phyloP scores from a whole-genome alignment of 2,113 vertebrate genomes.

The Cricetomys ansorgei region DNA sequence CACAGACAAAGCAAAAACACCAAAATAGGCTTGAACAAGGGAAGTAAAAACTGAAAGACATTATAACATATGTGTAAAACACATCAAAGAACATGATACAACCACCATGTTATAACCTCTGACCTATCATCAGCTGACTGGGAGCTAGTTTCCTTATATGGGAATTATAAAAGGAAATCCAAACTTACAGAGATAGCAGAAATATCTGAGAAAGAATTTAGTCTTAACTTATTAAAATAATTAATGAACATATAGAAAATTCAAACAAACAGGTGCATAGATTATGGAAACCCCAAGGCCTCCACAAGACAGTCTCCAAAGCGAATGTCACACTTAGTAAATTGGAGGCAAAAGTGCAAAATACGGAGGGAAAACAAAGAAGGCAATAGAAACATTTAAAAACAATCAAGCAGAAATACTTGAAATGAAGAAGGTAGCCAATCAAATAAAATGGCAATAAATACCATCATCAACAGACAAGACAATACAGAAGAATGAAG shows the following conservation, averaged over 20 bases:
- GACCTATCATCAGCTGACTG: not conserved
- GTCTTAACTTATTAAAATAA: not conserved
- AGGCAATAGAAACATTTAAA: not conserved
- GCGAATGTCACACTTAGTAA: not conserved
- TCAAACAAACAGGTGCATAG: not conserved
- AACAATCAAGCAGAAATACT: not conserved
- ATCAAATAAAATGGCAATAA: not conserved
- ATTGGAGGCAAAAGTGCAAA: not conserved
- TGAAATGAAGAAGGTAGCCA: not conserved
- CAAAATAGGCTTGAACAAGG: not conserved
- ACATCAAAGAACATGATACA: not conserved
- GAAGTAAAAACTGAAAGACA: not conserved
- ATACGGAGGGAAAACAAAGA: too few relatives aligned
- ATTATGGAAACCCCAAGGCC: not conserved
- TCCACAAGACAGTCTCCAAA: not conserved
- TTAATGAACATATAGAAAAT: not conserved
- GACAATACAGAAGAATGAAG: not conserved
- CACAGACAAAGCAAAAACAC: not conserved
- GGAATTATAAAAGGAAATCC: too few relatives aligned
- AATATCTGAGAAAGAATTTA: not conserved
- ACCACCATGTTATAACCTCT: not conserved
- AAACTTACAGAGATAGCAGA: not conserved
- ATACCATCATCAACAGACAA: not conserved
- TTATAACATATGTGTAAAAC: not conserved
- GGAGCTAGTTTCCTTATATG: too few relatives aligned